phyloP scores from a whole-genome alignment of 2,888 invertebrate genomes.

The Protodeltote pygarga region DNA sequence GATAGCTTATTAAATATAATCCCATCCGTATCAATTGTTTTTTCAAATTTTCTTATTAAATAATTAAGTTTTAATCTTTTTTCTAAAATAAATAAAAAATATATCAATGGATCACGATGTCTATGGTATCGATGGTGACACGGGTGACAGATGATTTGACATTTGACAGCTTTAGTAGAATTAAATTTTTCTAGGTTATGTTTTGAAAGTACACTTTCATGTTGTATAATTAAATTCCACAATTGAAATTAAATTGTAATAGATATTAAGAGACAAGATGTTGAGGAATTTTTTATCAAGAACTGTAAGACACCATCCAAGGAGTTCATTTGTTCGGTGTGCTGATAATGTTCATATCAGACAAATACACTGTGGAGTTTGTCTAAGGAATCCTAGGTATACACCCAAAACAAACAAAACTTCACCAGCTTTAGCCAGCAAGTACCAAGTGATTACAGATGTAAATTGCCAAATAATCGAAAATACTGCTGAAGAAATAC shows the following conservation, averaged over 20 bases:
- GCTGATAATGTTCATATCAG: slow-evolving; percentile 53
- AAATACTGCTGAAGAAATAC: slow-evolving; percentile 90
- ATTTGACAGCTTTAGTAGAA: too few species aligned
- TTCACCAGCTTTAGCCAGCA: slow-evolving; percentile 83
- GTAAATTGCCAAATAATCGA: slow-evolving; percentile 90
- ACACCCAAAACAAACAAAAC: slow-evolving; percentile 71
- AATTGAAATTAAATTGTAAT: slow-evolving; percentile 23
- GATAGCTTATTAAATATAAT: too few species aligned
- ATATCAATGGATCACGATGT: too few species aligned
- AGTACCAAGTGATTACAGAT: slow-evolving; percentile 91
- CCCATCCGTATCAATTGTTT: too few species aligned
- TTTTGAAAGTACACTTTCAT: neutral
- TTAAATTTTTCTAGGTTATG: neutral
- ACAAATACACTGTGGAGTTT: slow-evolving; percentile 72
- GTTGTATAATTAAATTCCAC: slow-evolving; percentile 16
- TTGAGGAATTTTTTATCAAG: slow-evolving; percentile 48
- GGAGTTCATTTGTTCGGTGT: slow-evolving; percentile 30
- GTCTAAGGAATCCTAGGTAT: slow-evolving; percentile 72
- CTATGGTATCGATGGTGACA: too few species aligned
- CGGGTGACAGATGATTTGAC: neutral
- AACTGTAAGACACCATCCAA: slow-evolving; percentile 28
- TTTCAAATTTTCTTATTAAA: too few species aligned
- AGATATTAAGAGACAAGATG: slow-evolving; percentile 43
- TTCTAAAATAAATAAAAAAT: too few species aligned
- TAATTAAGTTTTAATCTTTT: too few species aligned